A percentile compares a stretch with the other conserved stretches of the same genome.
phyloP scores from a whole-genome alignment of 2,797 vertebrate species.

The Falco novaeseelandiae region DNA sequence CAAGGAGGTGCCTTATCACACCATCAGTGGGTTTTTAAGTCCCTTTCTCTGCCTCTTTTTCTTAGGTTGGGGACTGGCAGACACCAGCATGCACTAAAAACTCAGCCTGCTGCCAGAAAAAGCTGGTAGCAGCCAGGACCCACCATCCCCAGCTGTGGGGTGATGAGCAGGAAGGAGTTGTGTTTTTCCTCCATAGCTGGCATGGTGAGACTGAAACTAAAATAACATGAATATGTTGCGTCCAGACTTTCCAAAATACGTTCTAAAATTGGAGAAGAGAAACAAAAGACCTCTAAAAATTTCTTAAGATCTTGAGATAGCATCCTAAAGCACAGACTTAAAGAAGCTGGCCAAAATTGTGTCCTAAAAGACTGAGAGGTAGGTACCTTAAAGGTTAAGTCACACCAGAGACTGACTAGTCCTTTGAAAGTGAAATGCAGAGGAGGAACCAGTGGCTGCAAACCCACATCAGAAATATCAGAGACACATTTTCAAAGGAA shows the following conservation, averaged over 20 bases:
- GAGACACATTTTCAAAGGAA: background rate
- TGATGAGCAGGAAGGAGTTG: background rate
- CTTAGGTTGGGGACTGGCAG: background rate
- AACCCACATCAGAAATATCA: background rate
- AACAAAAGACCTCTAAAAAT: background rate
- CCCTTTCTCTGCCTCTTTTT: background rate
- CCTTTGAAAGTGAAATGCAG: background rate
- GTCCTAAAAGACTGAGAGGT: background rate
- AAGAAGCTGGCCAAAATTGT: background rate
- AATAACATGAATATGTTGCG: background rate
- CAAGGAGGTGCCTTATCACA: background rate
- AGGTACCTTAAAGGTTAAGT: background rate
- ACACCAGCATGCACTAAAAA: fast-evolving
- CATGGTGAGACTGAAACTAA: background rate
- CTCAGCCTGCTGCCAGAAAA: background rate
- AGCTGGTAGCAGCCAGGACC: background rate
- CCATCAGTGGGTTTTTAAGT: background rate
- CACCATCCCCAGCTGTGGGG: background rate
- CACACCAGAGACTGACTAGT: background rate
- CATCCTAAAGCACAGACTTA: background rate
- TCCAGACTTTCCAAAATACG: background rate
- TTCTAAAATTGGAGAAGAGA: background rate
- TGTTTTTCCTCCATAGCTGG: background rate
- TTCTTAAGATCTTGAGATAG: background rate
- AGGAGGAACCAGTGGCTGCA: background rate